Evolutionary conservation across 1,140 invertebrate genomes (phyloP), one percentile per base, ranked within the genome.

Genomic region (Drosophila santomea): DNA sequence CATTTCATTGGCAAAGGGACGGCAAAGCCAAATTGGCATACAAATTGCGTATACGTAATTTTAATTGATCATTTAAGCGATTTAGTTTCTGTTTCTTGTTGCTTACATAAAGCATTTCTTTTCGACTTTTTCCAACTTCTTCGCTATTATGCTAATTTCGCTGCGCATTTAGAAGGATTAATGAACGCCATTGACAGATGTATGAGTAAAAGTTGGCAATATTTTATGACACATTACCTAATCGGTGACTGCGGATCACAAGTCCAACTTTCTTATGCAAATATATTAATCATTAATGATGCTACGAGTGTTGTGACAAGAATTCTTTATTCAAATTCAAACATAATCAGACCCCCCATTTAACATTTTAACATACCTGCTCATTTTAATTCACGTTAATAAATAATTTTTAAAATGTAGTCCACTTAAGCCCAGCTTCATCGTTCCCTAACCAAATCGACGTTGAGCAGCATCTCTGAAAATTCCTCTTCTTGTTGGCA

Each of bases 51-150:
- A 77, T 77, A 77, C 74, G 74, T 86, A 86, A 86, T 86, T 88
- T 86, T 86, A 86, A 86, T 86, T 86, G 84, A 83, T 76, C 79
- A 74, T 64, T 83, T 76, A 88, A 76, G 68, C 75, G 76, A 61
- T 61, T 77, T 76, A 69, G 63, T 77, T 77, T 77, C 74, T 60
- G 63, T 77, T 77, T 77, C 74, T 60, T 77, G 51, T 51, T 75
- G 60, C 28, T 82, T 77, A 62, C 63, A 75, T 78, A 69, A 62
- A 62, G 72, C 74, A 55, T 68, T 66, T 75, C 60, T 76, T 44
- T 76, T 20, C 17, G 10, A 10, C 32, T 23, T 39, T 20, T 20
- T 20, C 20, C 20, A 2, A 20, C 20, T 20, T 20, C 54, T 58
- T 52, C 47, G 57, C 25, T 38, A 39, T 77, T 77, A 77, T 77